Evolutionary conservation across 2,888 invertebrate species (phyloP).

Genomic region (Nemurella pictetii): DNA sequence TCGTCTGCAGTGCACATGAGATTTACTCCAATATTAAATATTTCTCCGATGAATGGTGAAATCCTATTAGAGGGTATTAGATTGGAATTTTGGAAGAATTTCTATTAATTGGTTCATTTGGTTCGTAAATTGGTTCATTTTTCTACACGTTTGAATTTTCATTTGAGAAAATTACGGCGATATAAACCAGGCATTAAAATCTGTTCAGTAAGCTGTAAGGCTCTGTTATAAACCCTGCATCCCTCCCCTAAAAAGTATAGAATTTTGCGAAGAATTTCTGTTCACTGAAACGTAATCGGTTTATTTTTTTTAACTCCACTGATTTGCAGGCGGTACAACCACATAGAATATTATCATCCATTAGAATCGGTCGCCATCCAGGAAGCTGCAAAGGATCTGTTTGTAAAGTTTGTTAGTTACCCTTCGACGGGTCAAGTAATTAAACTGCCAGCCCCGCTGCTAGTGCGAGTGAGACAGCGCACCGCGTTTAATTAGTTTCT

Average conservation of each 20-base stretch:
- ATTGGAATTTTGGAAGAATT: too few relatives aligned
- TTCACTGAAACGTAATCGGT: neutral
- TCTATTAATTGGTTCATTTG: too few relatives aligned
- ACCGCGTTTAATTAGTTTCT: conserved; percentile 36
- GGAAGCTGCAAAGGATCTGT: neutral
- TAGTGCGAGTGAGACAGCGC: conserved; percentile 9
- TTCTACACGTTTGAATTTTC: too few relatives aligned
- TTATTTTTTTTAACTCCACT: neutral
- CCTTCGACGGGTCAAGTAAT: conserved; percentile 32
- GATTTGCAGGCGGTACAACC: neutral
- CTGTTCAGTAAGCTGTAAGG: too few relatives aligned
- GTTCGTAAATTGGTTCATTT: too few relatives aligned
- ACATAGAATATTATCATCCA: neutral
- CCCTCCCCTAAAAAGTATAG: neutral
- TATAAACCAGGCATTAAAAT: too few relatives aligned
- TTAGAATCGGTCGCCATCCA: neutral
- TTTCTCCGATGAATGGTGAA: too few relatives aligned
- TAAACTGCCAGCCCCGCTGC: conserved; percentile 28
- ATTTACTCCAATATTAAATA: too few relatives aligned
- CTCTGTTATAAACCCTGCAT: too few relatives aligned
- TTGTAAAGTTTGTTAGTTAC: conserved; percentile 25
- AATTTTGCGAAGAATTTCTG: neutral
- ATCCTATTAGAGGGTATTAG: too few relatives aligned
- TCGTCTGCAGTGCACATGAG: too few relatives aligned
- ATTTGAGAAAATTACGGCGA: too few relatives aligned